phyloP scores from a whole-genome alignment of 2,797 vertebrate species.

The Hozukius guyotensis region DNA sequence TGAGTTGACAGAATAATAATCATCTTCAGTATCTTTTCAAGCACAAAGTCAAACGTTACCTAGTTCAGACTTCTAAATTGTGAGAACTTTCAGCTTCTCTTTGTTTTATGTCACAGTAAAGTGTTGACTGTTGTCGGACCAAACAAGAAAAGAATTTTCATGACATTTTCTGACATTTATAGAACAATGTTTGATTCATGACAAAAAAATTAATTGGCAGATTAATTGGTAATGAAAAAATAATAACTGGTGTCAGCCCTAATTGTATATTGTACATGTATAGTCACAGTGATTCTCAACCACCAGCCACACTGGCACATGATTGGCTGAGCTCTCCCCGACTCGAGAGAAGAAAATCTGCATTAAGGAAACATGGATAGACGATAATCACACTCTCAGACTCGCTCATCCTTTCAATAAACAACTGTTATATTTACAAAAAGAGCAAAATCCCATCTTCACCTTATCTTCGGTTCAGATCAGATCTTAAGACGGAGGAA shows the following conservation, averaged over 20 bases:
- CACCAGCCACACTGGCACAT: background rate
- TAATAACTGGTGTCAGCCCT: background rate
- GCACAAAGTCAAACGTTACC: background rate
- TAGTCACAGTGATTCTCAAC: background rate
- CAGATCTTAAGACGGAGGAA: constrained; percentile 26
- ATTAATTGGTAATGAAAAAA: background rate
- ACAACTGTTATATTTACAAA: constrained; percentile 77
- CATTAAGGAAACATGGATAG: background rate
- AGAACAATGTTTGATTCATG: background rate
- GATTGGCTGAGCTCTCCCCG: background rate
- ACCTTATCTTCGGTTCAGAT: constrained; percentile 32
- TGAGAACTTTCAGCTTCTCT: background rate
- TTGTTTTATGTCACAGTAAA: background rate
- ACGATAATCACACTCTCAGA: constrained; percentile 37
- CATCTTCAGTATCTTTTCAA: background rate
- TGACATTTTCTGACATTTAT: background rate
- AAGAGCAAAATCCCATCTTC: constrained; percentile 32
- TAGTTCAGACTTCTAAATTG: background rate
- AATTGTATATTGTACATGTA: background rate
- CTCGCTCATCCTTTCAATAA: constrained; percentile 57
- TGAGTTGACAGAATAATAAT: background rate
- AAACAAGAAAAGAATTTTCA: background rate
- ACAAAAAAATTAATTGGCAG: background rate
- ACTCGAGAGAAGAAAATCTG: background rate
- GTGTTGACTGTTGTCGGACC: background rate